Evolutionary conservation across 2,888 invertebrate species (phyloP).

Genomic region (Nebria salina): DNA sequence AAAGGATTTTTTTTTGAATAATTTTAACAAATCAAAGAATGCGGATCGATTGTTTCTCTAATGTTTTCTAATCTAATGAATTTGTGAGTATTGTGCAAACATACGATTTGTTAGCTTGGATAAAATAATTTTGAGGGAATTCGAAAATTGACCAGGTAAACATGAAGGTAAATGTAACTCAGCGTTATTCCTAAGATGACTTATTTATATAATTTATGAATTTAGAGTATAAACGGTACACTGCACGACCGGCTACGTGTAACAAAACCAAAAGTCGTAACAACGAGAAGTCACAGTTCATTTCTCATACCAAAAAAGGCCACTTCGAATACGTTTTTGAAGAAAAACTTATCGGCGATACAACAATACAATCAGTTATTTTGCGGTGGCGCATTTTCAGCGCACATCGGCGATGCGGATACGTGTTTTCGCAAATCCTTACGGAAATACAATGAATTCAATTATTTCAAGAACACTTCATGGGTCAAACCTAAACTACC

Average conservation of each 20-base stretch:
- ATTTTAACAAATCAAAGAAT: constrained; percentile 26
- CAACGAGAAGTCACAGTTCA: constrained; percentile 35
- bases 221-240: constrained; percentile 42
- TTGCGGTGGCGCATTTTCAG: constrained; percentile 47
- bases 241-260: constrained; percentile 27
- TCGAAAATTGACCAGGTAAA: constrained; percentile 42
- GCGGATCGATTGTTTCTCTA: constrained; percentile 6
- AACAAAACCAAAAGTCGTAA: constrained; percentile 27
- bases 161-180: constrained; percentile 39
- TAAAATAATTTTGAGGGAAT: constrained; percentile 37
- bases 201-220: constrained; percentile 35
- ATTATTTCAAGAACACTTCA: constrained; percentile 47
- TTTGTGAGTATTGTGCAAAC: constrained; percentile 24
- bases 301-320: constrained; percentile 31
- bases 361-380: constrained; percentile 53
- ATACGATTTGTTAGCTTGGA: constrained; percentile 27
- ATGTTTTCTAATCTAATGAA: constrained; percentile 24
- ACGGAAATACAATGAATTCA: constrained; percentile 57
- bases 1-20: neutral
- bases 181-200: neutral
- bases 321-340: constrained; percentile 51
- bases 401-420: constrained; percentile 57
- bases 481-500: constrained; percentile 31
- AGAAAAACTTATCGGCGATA: constrained; percentile 52
- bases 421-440: constrained; percentile 57